A percentile compares a stretch with the other conserved stretches of the same genome.
phyloP scores from a whole-genome alignment of 2,888 invertebrate genomes.

The Stramonita haemastoma region DNA sequence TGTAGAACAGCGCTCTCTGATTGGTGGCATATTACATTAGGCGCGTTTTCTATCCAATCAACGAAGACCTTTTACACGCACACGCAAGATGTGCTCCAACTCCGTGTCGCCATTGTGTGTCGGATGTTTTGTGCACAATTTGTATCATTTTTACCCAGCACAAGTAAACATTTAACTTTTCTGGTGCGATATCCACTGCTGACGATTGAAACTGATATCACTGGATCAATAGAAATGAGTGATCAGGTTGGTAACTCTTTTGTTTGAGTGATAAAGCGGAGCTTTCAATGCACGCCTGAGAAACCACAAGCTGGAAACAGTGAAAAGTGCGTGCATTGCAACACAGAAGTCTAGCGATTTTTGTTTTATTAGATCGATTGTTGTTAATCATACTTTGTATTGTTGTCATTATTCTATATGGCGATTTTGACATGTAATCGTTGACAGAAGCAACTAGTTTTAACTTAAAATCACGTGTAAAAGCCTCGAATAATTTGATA shows the following conservation, averaged over 20 bases:
- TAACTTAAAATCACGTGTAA: no score
- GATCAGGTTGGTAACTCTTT: background rate
- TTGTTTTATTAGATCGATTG: background rate
- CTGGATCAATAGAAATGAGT: background rate
- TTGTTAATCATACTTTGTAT: no score
- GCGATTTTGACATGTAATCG: no score
- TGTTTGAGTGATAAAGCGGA: background rate
- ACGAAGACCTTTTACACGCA: constrained; percentile 29
- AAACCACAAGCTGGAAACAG: background rate
- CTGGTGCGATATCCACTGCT: background rate
- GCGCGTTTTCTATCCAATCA: constrained; percentile 39
- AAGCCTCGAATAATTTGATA: no score
- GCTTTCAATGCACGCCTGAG: background rate
- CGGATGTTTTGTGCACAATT: constrained; percentile 29
- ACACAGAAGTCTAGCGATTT: background rate
- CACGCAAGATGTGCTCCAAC: constrained; percentile 43
- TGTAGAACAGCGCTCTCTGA: background rate
- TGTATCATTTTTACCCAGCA: constrained; percentile 18
- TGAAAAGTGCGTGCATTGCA: background rate
- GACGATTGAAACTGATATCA: background rate
- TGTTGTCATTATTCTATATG: no score
- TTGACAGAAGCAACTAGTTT: no score
- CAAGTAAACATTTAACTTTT: constrained; percentile 12
- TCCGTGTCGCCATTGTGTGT: constrained; percentile 55
- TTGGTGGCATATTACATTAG: constrained; percentile 39